These are phyloP conservation scores for Lophius americanus DNA, from an alignment of 2,797 vertebrate genomes.

Conservation along the genomic window DNA sequence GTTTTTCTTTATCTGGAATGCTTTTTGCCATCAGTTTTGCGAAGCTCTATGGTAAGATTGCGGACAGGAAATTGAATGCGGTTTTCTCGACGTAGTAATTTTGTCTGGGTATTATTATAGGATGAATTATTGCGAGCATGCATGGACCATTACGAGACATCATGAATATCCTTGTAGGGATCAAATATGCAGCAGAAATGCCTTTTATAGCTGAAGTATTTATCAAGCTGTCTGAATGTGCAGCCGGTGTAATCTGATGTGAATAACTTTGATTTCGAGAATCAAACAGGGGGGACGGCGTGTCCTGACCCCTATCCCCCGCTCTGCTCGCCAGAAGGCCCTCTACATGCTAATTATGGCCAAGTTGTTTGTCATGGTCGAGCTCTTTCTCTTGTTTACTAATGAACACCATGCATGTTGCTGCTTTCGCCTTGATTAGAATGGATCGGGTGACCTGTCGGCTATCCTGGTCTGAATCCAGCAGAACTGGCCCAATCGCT, in stretches of 20 bases:
- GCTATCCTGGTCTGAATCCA: conserved; percentile 51
- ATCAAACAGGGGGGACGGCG: conserved; percentile 42
- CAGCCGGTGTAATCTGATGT: conserved; percentile 37
- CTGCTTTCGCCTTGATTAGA: conserved; percentile 77
- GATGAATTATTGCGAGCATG: conserved; percentile 52
- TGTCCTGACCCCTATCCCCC: conserved; percentile 68
- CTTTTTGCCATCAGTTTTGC: conserved; percentile 54
- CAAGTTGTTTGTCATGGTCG: conserved; percentile 67
- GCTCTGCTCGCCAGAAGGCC: conserved; percentile 63
- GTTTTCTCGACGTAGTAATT: conserved; percentile 48
- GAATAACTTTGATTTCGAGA: conserved; percentile 31
- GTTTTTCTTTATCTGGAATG: conserved; percentile 46
- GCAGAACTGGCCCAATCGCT: conserved; percentile 49
- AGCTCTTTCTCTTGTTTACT: conserved; percentile 75
- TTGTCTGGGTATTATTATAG: conserved; percentile 52
- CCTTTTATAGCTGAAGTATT: conserved; percentile 27
- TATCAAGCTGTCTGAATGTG: conserved; percentile 37
- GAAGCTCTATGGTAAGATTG: conserved; percentile 37
- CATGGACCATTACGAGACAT: conserved; percentile 47
- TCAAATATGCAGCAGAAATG: conserved; percentile 49
- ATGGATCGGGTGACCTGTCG: conserved; percentile 77
- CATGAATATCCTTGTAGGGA: conserved; percentile 58
- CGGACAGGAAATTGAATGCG: conserved; percentile 55
- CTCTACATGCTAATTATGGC: conserved; percentile 77
- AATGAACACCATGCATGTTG: conserved; percentile 79